Conservation (phyloP, 2,113 vertebrate genomes). For the Corynorhinus townsendii region DNA sequence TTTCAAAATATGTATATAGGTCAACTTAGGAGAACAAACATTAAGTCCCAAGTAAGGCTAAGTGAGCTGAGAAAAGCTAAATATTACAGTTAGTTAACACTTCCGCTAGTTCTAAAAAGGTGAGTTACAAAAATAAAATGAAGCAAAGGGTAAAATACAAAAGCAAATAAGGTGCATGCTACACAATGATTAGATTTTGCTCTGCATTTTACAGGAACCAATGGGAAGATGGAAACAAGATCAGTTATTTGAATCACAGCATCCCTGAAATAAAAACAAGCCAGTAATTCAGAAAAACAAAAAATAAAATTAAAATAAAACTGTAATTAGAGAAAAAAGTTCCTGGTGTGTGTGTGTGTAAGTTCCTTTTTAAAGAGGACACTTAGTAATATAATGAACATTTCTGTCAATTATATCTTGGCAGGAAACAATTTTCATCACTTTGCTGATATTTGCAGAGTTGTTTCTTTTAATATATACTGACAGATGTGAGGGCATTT, state of each 20-base stretch:
- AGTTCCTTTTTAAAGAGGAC: background rate
- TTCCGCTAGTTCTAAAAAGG: background rate
- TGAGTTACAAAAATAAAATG: constrained; percentile 23
- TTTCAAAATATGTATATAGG: background rate
- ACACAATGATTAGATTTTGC: background rate
- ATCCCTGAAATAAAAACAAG: background rate
- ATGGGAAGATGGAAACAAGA: background rate
- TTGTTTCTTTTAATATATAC: background rate
- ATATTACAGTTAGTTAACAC: background rate
- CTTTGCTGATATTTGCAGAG: background rate
- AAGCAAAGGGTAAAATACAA: background rate
- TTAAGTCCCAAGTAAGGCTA: background rate
- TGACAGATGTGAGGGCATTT: background rate
- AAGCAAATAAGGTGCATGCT: background rate
- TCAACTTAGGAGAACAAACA: background rate
- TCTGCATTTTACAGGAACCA: background rate
- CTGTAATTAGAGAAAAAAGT: background rate
- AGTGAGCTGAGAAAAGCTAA: background rate
- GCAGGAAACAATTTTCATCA: background rate
- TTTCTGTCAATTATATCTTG: background rate
- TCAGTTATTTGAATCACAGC: background rate
- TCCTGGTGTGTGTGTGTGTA: background rate
- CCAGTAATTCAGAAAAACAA: background rate
- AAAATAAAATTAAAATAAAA: background rate
- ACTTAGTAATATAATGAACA: background rate